These are phyloP conservation scores for Equus przewalskii DNA, from an alignment of 2,113 vertebrate genomes.

Conservation along the genomic window DNA sequence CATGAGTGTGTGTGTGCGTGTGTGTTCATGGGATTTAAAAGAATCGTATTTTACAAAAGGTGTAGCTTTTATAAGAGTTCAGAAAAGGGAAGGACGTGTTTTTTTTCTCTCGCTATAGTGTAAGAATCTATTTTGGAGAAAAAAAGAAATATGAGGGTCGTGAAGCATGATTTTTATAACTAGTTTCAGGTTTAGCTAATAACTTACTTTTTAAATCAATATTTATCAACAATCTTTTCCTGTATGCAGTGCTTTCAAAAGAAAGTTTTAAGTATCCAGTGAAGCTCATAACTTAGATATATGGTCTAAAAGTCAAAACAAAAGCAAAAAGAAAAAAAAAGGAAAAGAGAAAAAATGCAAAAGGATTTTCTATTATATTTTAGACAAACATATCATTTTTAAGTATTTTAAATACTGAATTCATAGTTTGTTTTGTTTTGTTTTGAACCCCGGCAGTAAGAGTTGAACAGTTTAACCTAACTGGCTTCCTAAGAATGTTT, in stretches of 20 bases:
- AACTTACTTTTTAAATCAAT: conserved; percentile 83
- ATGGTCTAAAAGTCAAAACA: conserved; percentile 85
- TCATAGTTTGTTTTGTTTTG: conserved; percentile 80
- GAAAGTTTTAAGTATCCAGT: conserved; percentile 83
- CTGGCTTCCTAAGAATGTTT: conserved; percentile 81
- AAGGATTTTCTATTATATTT: conserved; percentile 90
- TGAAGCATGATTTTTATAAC: conserved; percentile 79
- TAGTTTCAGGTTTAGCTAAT: conserved; percentile 78
- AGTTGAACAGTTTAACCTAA: conserved; percentile 80
- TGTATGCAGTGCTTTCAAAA: conserved; percentile 84
- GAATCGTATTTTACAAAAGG: conserved; percentile 73
- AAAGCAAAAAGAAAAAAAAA: conserved; percentile 77
- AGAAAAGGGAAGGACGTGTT: conserved; percentile 72
- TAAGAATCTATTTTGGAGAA: conserved; percentile 78
- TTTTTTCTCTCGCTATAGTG: conserved; percentile 65
- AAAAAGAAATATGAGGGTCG: conserved; percentile 76
- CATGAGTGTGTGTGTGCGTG: not conserved
- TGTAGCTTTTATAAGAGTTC: conserved; percentile 79
- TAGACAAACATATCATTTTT: conserved; percentile 88
- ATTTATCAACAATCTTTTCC: conserved; percentile 84
- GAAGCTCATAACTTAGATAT: conserved; percentile 85
- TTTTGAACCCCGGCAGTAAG: conserved; percentile 81
- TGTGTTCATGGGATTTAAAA: conserved; percentile 65
- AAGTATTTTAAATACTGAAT: conserved; percentile 89
- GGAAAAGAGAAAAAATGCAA: conserved; percentile 72